Conservation (phyloP, 2,113 vertebrate species). For the Chinchilla lanigera region DNA sequence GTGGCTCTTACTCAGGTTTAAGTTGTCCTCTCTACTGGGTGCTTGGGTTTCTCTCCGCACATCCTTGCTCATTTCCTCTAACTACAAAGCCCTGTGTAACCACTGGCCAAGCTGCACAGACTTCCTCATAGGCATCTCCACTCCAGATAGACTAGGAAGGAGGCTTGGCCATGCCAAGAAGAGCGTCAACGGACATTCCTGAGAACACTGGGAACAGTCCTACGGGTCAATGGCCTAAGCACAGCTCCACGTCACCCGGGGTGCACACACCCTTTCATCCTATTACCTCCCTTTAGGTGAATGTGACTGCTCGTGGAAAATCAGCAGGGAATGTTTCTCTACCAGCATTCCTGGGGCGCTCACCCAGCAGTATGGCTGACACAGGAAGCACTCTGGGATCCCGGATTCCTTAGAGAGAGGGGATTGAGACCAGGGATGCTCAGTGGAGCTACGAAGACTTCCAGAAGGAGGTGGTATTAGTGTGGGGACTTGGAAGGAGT, state of each 20-base stretch:
- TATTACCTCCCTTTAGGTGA: not conserved
- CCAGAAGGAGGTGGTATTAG: not conserved
- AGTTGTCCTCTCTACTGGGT: not conserved
- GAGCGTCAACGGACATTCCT: not conserved
- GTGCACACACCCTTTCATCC: not conserved
- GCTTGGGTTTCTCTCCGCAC: not conserved
- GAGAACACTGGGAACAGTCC: not conserved
- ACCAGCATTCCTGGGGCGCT: not conserved
- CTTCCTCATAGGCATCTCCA: not conserved
- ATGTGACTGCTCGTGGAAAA: not conserved
- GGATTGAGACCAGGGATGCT: not conserved
- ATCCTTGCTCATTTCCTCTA: not conserved
- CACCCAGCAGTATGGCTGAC: not conserved
- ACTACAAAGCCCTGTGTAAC: not conserved
- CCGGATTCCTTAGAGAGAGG: not conserved
- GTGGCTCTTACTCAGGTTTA: not conserved
- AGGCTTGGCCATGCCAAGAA: not conserved
- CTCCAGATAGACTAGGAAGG: not conserved
- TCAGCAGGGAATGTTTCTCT: not conserved
- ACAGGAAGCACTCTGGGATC: not conserved
- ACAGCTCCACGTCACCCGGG: not conserved
- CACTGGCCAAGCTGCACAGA: not conserved
- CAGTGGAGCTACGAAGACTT: not conserved
- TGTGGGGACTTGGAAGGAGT: not conserved
- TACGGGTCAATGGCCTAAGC: not conserved